Conservation (phyloP, 2,113 vertebrate species). For the Artemisiospiza belli region DNA sequence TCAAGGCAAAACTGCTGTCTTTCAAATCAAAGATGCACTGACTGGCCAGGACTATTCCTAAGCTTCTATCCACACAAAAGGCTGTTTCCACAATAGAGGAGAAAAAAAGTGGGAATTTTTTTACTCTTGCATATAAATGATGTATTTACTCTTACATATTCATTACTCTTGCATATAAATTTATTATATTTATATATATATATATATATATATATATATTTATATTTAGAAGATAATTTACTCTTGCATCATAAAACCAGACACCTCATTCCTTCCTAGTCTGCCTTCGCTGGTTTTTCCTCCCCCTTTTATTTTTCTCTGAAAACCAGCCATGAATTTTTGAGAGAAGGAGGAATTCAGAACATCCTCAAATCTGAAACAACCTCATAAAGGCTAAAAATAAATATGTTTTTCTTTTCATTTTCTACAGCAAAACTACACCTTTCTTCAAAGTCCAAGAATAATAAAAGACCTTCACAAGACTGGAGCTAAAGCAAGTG, state of each 20-base stretch:
- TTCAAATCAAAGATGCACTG: neutral
- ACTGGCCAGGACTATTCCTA: neutral
- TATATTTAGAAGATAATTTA: neutral
- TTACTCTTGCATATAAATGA: neutral
- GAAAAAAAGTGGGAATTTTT: neutral
- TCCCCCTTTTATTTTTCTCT: rapidly evolving
- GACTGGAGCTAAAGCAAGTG: neutral
- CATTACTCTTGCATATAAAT: neutral
- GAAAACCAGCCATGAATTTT: neutral
- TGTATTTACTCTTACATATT: neutral
- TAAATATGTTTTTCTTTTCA: neutral
- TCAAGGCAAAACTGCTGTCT: neutral
- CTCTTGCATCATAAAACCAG: neutral
- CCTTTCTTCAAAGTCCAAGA: neutral
- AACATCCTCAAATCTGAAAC: neutral
- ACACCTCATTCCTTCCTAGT: neutral
- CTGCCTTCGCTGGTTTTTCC: neutral
- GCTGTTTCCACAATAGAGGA: rapidly evolving
- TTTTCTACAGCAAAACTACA: neutral
- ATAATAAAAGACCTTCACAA: neutral
- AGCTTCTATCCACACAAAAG: neutral
- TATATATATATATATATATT: neutral
- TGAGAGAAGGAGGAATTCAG: neutral
- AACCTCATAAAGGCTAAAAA: neutral
- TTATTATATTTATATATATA: neutral